Base-by-base conservation (phyloP, 2,888 invertebrate species). In the Agonopterix subpropinquella region DNA sequence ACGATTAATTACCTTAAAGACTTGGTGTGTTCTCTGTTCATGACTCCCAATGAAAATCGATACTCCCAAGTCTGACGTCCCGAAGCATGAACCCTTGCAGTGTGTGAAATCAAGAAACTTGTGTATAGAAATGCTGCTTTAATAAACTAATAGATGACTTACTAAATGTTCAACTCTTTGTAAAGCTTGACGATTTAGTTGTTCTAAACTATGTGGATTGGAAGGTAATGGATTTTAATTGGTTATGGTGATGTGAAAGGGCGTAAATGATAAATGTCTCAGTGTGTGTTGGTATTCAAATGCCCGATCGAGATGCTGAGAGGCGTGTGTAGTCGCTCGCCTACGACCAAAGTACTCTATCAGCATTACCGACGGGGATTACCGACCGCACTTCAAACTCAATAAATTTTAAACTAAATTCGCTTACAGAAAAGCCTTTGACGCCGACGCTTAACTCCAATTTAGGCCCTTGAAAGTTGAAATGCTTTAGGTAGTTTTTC, bases 261-360 rank as follows among this genome's bases (percentile, higher is more conserved):
- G 80, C 80, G 81, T 82, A 77, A 72, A 80, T 78, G 75, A 77
- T 77, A 63, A 72, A 77, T 72, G 77, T 69, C 18, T 82, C 76
- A 79, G 85, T 87, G 87, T 91, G 92, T 92, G 92, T 92, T 92
- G 92, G 92, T 92, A 92, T 92, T 92, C 92, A 92, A 92, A 92
- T 92, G 92, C 88, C 86, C 88, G 88, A 88, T 86, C 84, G 86
- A 81, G 85, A 86, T 86, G 88, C 87, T 87, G 86, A 82, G 70
- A 70, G 80, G 80, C 79, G 79, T 65, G 67, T 69, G 70, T 67
- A 70, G 68, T 60, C 60, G 69, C 70, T 67, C 74, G 81, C 77
- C 77, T 60, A 59, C 66, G 82, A 77, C 80, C 74, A 51, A 80
- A 81, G 71, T 83, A 76, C 87, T 78, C 85, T 88, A 88, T 88